These are phyloP conservation scores for Drosophila incognita DNA, from an alignment of 2,888 invertebrate genomes.

Conservation along the genomic window DNA sequence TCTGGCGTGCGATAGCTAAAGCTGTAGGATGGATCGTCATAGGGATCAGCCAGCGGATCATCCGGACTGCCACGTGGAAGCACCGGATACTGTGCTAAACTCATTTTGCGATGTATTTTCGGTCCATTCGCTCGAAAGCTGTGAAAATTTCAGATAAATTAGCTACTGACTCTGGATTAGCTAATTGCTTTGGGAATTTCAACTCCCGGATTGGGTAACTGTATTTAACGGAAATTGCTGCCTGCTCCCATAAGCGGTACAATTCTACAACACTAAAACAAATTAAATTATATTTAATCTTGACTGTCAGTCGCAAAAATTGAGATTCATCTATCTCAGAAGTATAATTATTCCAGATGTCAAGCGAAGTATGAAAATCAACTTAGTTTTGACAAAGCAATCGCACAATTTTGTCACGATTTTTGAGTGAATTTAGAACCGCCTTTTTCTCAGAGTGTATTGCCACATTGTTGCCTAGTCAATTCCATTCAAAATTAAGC, in stretches of 20 bases:
- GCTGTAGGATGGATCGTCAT: conserved; percentile 91
- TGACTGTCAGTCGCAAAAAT: not conserved
- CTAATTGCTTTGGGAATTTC: conserved; percentile 45
- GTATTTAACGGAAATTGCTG: conserved; percentile 36
- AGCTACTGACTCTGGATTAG: conserved; percentile 14
- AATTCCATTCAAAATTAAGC: conserved; percentile 50
- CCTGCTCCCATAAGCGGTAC: conserved; percentile 42
- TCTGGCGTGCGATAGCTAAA: conserved; percentile 89
- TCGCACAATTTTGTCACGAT: not conserved
- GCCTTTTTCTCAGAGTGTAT: conserved; percentile 1
- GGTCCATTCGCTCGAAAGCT: conserved; percentile 92
- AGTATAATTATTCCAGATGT: not conserved
- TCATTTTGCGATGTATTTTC: conserved; percentile 90
- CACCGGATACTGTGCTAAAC: conserved; percentile 89
- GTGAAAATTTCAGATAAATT: conserved; percentile 47
- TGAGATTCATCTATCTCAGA: not conserved
- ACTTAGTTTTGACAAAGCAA: not conserved
- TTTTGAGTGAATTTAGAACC: not conserved
- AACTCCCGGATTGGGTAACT: conserved; percentile 27
- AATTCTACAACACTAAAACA: conserved; percentile 24
- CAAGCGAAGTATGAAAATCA: not conserved
- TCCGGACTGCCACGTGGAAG: conserved; percentile 89
- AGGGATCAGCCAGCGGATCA: conserved; percentile 91
- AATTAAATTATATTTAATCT: not conserved
- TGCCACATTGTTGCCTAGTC: conserved; percentile 7